A percentile compares a stretch with the other conserved stretches of the same genome.
phyloP scores from a whole-genome alignment of 2,888 invertebrate species.

The Andricus curvator region DNA sequence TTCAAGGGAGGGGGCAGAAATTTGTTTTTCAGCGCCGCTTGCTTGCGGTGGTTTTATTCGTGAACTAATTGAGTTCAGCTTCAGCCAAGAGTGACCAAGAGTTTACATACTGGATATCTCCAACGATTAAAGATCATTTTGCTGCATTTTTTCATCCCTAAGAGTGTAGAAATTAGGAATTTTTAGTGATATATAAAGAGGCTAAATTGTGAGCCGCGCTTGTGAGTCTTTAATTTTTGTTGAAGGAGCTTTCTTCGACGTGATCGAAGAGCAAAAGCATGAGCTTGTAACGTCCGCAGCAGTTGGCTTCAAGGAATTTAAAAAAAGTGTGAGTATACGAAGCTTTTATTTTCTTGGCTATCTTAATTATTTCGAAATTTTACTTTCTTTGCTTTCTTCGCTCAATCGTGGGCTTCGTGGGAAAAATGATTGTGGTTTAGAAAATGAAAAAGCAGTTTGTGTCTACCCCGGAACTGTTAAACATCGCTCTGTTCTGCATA shows the following conservation, averaged over 20 bases:
- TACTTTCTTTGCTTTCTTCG: background rate
- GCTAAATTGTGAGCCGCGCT: background rate
- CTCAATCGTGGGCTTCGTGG: background rate
- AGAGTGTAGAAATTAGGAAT: background rate
- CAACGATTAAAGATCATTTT: constrained; percentile 23
- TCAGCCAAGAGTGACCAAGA: background rate
- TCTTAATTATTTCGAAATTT: background rate
- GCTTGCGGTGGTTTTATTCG: background rate
- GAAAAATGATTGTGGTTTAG: background rate
- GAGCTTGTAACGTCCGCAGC: constrained; percentile 6
- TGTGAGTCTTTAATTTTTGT: background rate
- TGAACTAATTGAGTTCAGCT: constrained; percentile 14
- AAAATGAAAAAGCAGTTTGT: background rate
- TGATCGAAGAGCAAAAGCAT: constrained; percentile 17
- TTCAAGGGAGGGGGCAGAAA: background rate
- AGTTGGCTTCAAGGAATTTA: constrained; percentile 13
- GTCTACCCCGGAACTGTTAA: background rate
- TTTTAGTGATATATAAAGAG: background rate
- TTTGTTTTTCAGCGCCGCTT: background rate
- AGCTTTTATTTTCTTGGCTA: background rate
- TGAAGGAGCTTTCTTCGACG: background rate
- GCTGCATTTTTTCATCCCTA: background rate
- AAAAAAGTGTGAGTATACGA: constrained; percentile 20
- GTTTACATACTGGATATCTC: background rate
- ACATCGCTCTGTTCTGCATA: background rate